Percentiles rank a stretch among this genome's conserved stretches.
Evolutionary conservation across 2,113 vertebrate species (phyloP).

Genomic region (Ammospiza caudacuta): DNA sequence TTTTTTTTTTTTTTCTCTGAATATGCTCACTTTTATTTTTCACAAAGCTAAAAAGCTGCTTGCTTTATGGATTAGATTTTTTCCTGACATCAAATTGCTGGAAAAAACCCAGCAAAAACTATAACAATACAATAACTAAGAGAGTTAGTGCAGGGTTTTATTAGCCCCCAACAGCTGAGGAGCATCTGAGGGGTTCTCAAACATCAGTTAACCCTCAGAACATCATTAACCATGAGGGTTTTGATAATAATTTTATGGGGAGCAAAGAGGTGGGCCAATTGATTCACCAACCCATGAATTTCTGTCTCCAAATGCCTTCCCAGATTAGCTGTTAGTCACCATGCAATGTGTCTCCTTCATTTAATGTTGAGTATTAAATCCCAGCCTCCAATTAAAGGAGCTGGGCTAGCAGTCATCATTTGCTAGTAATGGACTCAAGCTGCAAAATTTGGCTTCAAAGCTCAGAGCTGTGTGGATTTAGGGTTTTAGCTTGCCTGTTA

Average conservation of each 20-base stretch:
- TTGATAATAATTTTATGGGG: not conserved
- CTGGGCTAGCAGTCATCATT: not conserved
- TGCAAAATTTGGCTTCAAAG: constrained; percentile 34
- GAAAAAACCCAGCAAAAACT: accelerated
- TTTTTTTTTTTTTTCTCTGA: not conserved
- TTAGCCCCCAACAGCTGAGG: not conserved
- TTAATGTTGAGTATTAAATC: not conserved
- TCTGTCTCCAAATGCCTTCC: not conserved
- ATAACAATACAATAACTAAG: not conserved
- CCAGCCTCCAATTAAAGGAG: not conserved
- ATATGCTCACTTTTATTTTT: not conserved
- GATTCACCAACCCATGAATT: not conserved
- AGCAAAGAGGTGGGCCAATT: not conserved
- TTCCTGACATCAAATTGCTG: not conserved
- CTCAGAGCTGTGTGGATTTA: constrained; percentile 49
- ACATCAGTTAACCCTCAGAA: not conserved
- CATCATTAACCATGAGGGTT: not conserved
- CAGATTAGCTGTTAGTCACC: not conserved
- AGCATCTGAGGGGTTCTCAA: not conserved
- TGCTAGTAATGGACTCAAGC: constrained; percentile 26
- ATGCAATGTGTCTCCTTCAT: not conserved
- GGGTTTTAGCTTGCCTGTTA: not conserved
- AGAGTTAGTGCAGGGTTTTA: not conserved
- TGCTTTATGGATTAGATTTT: not conserved
- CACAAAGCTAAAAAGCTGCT: not conserved